Evolutionary conservation across 2,888 invertebrate species (phyloP).

Genomic region (Drosophila fungiperda): DNA sequence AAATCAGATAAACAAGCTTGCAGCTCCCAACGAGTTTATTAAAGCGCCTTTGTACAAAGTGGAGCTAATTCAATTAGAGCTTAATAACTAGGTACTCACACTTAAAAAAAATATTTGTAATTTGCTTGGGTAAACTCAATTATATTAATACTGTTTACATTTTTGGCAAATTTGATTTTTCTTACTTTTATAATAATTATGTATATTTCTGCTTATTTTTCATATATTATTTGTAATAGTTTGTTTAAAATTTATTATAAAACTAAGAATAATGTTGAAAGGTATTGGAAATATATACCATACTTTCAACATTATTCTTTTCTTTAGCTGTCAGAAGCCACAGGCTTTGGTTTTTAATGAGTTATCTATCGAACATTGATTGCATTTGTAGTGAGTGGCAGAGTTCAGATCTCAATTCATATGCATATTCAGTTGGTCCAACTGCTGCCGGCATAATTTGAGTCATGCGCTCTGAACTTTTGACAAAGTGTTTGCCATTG

Average conservation of each 20-base stretch:
- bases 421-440: constrained; percentile 41
- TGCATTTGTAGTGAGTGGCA: constrained; percentile 38
- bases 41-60: constrained; percentile 2
- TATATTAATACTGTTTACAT: background rate
- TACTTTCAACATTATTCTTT: background rate
- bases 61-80: constrained; percentile 19
- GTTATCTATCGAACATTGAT: constrained; percentile 50
- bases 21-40: constrained; percentile 3
- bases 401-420: constrained; percentile 35
- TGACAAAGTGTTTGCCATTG: constrained; percentile 75
- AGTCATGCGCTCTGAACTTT: constrained; percentile 69
- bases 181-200: background rate
- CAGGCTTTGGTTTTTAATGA: constrained; percentile 37
- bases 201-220: background rate
- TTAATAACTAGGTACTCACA: background rate
- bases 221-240: background rate
- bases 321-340: background rate
- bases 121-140: background rate
- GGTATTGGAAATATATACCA: too few relatives aligned
- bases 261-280: too few relatives aligned
- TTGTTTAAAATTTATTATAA: background rate
- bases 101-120: background rate
- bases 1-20: constrained; percentile 25
- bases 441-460: constrained; percentile 49
- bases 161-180: background rate